Percentiles rank a stretch among this genome's conserved stretches.
phyloP scores from a whole-genome alignment of 2,888 invertebrate genomes.

The Shargacucullia verbasci region DNA sequence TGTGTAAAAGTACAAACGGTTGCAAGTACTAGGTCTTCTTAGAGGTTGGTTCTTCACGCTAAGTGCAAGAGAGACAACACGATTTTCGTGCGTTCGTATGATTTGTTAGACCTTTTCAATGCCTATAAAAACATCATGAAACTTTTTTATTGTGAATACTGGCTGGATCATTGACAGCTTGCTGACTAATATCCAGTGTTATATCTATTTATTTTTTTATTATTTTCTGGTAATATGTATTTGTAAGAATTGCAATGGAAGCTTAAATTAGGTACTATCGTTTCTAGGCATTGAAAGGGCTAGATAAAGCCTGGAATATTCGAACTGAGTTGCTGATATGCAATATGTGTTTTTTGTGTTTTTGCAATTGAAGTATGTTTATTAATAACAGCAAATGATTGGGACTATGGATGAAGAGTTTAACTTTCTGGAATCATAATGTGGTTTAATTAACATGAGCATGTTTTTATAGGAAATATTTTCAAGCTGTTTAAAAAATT shows the following conservation, averaged over 20 bases:
- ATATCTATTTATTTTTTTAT: too few species aligned
- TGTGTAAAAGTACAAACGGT: constrained; percentile 52
- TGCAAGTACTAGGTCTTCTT: constrained; percentile 53
- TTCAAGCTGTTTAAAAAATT: too few species aligned
- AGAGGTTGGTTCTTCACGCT: constrained; percentile 38
- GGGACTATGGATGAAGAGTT: constrained; percentile 28
- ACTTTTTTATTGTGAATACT: too few species aligned
- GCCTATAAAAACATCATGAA: constrained; percentile 11
- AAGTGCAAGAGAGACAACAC: constrained; percentile 46
- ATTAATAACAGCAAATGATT: constrained; percentile 44
- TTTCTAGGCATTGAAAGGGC: constrained; percentile 49
- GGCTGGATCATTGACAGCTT: too few species aligned
- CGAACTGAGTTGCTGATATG: constrained; percentile 46
- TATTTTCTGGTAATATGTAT: too few species aligned
- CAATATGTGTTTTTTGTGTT: constrained; percentile 54
- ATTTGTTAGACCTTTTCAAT: constrained; percentile 46
- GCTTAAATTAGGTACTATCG: not conserved
- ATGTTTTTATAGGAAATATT: too few species aligned
- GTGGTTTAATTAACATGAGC: too few species aligned
- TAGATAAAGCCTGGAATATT: constrained; percentile 39
- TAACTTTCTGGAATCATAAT: constrained; percentile 27
- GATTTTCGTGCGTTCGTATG: constrained; percentile 41
- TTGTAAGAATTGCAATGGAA: too few species aligned
- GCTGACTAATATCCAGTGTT: too few species aligned
- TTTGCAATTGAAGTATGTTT: constrained; percentile 56